phyloP scores from a whole-genome alignment of 92 coral and sea anemone genomes.

The Plumapathes pennacea region DNA sequence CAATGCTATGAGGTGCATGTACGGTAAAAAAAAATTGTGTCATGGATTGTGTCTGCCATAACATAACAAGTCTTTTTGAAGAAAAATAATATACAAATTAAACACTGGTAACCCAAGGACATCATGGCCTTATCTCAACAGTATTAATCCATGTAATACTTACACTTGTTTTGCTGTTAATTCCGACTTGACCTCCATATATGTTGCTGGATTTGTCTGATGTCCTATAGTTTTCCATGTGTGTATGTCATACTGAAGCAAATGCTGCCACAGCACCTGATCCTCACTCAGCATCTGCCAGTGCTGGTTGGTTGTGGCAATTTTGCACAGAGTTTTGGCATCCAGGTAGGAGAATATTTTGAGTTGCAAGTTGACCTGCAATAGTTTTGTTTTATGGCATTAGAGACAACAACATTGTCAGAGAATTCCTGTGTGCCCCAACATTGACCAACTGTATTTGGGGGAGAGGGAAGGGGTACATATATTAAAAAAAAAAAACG shows the following conservation, averaged over 20 bases:
- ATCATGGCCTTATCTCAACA: no score
- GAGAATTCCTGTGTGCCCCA: no score
- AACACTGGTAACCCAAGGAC: no score
- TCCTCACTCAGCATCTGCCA: conserved; percentile 86
- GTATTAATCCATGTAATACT: conserved; percentile 8
- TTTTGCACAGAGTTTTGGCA: conserved; percentile 75
- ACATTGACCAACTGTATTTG: no score
- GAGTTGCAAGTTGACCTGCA: conserved; percentile 80
- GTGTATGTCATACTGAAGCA: conserved; percentile 57
- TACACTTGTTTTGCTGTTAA: conserved; percentile 85
- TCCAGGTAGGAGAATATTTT: conserved; percentile 82
- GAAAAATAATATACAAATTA: no score
- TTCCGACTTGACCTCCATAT: conserved; percentile 84
- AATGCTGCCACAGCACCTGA: conserved; percentile 70
- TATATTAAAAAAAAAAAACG: no score
- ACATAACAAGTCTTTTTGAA: no score
- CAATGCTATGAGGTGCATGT: no score
- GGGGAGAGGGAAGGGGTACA: no score
- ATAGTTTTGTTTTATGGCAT: background rate
- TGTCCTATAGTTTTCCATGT: conserved; percentile 79
- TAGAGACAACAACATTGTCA: no score
- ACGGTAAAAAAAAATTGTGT: no score
- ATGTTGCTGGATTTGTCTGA: conserved; percentile 79
- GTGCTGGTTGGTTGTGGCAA: conserved; percentile 67
- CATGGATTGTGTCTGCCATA: no score